A percentile compares a stretch with the other conserved stretches of the same genome.
Conservation (phyloP, 1,140 invertebrate species). For the Aphis gossypii region DNA sequence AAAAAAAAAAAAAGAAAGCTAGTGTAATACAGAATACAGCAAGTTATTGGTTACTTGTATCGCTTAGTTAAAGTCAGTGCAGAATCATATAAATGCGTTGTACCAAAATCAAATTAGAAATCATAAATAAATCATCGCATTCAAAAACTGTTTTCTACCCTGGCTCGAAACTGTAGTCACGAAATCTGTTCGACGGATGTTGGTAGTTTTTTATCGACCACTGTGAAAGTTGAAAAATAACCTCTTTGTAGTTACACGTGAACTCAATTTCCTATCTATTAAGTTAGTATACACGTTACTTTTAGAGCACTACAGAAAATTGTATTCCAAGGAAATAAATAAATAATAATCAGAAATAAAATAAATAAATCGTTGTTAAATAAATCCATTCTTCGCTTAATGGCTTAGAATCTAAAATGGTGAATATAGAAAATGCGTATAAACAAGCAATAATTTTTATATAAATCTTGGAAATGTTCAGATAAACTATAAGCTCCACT, state of each 20-base stretch:
- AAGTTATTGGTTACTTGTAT: neutral
- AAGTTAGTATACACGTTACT: neutral
- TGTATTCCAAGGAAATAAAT: neutral
- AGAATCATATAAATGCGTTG: neutral
- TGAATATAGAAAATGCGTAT: too few relatives aligned
- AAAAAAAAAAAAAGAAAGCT: too few relatives aligned
- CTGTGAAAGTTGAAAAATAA: neutral
- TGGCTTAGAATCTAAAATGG: too few relatives aligned
- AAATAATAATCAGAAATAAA: neutral
- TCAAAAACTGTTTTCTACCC: neutral
- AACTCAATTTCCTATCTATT: neutral
- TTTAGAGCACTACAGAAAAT: neutral
- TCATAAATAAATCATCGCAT: neutral
- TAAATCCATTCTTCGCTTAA: too few relatives aligned
- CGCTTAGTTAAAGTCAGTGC: neutral
- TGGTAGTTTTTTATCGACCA: neutral
- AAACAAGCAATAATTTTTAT: too few relatives aligned
- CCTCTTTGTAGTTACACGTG: neutral
- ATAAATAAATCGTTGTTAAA: too few relatives aligned
- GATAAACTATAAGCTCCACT: too few relatives aligned
- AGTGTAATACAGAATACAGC: neutral
- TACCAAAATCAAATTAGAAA: neutral
- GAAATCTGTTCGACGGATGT: neutral
- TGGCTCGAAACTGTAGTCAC: too few relatives aligned
- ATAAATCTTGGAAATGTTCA: too few relatives aligned